phyloP scores from a whole-genome alignment of 2,888 invertebrate genomes.

The Quadriops clusia region DNA sequence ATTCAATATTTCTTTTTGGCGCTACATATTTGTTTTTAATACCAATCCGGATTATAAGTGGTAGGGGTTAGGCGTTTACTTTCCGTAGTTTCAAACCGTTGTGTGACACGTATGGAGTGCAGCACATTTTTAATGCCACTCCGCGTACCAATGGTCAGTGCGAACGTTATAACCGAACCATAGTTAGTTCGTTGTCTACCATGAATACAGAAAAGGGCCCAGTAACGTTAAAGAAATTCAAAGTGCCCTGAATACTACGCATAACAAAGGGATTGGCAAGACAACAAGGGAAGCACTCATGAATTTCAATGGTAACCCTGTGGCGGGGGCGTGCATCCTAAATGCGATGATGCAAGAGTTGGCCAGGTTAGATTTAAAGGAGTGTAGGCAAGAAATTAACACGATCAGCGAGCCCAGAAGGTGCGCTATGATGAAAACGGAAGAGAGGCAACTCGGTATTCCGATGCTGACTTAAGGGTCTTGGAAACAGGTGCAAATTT shows the following conservation, averaged over 20 bases:
- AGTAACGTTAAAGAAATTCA: background rate
- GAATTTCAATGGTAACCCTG: background rate
- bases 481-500: too few species aligned
- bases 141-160: too few species aligned
- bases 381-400: background rate
- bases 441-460: conserved; percentile 6
- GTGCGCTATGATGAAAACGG: conserved; percentile 1
- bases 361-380: background rate
- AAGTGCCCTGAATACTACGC: background rate
- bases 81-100: conserved; percentile 17
- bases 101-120: conserved; percentile 17
- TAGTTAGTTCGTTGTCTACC: background rate
- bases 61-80: conserved; percentile 20
- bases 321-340: background rate
- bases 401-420: background rate
- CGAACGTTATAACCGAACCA: conserved; percentile 7
- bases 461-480: conserved; percentile 14
- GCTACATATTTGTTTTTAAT: conserved; percentile 19
- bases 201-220: background rate
- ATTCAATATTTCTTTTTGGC: too few species aligned
- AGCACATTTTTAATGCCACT: conserved; percentile 14
- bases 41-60: conserved; percentile 19
- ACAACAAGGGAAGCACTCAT: background rate
- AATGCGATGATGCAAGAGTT: background rate
- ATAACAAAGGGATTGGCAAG: background rate